phyloP scores from a whole-genome alignment of 2,113 vertebrate species.

The Tonatia bakeri region DNA sequence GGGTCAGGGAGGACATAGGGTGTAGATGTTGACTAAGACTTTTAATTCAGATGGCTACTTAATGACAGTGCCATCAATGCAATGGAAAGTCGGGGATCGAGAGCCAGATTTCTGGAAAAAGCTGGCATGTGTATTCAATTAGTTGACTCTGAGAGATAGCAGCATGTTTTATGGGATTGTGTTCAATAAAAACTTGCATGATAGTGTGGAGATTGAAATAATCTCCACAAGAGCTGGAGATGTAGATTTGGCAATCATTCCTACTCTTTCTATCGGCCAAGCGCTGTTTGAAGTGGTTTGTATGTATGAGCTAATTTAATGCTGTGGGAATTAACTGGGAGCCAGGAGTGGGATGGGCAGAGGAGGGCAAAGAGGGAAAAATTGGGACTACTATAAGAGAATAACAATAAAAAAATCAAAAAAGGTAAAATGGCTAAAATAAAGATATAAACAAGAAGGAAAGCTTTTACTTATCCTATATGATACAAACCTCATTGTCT shows the following conservation, averaged over 20 bases:
- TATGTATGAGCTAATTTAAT: neutral
- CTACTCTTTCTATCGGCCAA: neutral
- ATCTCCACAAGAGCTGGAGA: neutral
- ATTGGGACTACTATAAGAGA: no score
- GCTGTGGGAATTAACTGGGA: no score
- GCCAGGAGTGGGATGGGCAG: no score
- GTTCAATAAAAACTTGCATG: neutral
- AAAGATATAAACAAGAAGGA: neutral
- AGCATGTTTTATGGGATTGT: neutral
- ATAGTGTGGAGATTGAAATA: neutral
- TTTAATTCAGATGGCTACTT: neutral
- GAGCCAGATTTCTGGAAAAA: neutral
- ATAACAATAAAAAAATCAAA: no score
- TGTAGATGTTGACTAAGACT: neutral
- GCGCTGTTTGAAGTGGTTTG: neutral
- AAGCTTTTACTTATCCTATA: neutral
- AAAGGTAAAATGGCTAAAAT: no score
- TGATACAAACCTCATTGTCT: neutral
- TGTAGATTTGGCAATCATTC: neutral
- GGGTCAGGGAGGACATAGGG: neutral
- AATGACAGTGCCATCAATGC: neutral
- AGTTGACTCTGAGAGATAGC: neutral
- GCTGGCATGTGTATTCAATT: neutral
- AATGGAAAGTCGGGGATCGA: neutral
- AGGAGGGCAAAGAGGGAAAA: no score